Base-by-base conservation (phyloP, 2,113 vertebrate species). In the Reinhardtius hippoglossoides region DNA sequence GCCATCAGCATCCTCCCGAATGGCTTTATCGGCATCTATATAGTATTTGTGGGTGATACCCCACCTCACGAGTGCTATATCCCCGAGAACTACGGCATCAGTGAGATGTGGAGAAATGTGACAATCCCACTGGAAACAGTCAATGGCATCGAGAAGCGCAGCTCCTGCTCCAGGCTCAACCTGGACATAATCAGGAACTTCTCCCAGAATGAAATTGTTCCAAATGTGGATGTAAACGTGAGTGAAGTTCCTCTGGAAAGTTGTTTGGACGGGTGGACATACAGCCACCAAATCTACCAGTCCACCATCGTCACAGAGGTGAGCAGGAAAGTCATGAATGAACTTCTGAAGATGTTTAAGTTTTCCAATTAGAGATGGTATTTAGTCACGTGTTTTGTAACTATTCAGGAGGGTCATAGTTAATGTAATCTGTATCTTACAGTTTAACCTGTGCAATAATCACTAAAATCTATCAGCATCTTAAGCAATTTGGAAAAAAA, bases 221-320 rank as follows among this genome's bases (percentile, higher is more conserved):
- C 92, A 24, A 55, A 90, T 18, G 83, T 90, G 10, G 83, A 91
- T 1, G 86, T 93, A 50, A 92, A 94, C 18, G 61, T 93, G 44
- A 91, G 86, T 40, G 62, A 81, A 2, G 85, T 93, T 26, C 85
- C 90, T 27, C 26, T 64, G 68, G 92, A 95, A 67, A 35, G 23
- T 13, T 95, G 94, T 74, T n/a, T 68, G 56, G 63, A 94, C 2
- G 93, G 93, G 0, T 94, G 94, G 94, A 91, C 10, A 7, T 93
- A 94, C 88, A 93, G 90, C 84, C 87, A 77, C 59, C 54, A 90
- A 3, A 54, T 85, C 42, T 94, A 94, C 86, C 76, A 88, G 71
- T 93, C 93, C 12, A 94, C 93, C 9, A 92, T 93, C 16, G 92
- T 92, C 63, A 91, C 91, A 2, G 89, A 94, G 83, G 94, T 93